Evolutionary conservation across 2,113 vertebrate genomes (phyloP), one percentile per base, ranked within the genome.

Genomic region (Meleagris gallopavo): DNA sequence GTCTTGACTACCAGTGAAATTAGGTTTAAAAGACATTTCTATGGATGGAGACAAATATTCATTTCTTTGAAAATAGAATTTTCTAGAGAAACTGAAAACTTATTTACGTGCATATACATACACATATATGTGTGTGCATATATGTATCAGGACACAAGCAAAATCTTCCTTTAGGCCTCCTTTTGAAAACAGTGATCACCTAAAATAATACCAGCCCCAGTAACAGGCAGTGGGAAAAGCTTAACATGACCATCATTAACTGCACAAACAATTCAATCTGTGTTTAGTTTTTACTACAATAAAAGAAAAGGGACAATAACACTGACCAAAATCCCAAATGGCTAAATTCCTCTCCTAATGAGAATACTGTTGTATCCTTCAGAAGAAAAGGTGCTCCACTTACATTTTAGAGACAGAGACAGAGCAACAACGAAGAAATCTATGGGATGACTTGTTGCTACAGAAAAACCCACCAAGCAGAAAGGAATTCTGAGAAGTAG

Each of bases 241-340:
- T 46, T 65, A 57, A 13, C 17, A 43, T 57, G 57, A 52, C 22
- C 20, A 72, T 36, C 54, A 12, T 45, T 58, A 85, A 73, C 11
- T 48, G 58, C 20, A 82, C 8, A 40, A 81, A 32, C 24, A 45
- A 83, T 64, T 50, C 43, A 52, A 70, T 16, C 52, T 11, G 48
- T 21, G 36, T 58, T 41, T 76, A 34, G 50, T 86, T 93, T 77
- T 67, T 65, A 90, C 36, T 41, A 57, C 13, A 74, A 76, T 65
- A 40, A 38, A 38, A 25, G 15, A 30, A 32, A 32, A 32, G 10
- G 9, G 29, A 52, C 80, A 73, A 5, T 19, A 96, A 69, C 43
- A 77, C 0, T 41, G 50, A 30, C 13, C 22, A 87, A 87, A 88
- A 86, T 41, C 32, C 32, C 57, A 86, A 52, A 60, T 4, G 9